phyloP scores from a whole-genome alignment of 2,797 vertebrate species.

The Crax fasciolata region DNA sequence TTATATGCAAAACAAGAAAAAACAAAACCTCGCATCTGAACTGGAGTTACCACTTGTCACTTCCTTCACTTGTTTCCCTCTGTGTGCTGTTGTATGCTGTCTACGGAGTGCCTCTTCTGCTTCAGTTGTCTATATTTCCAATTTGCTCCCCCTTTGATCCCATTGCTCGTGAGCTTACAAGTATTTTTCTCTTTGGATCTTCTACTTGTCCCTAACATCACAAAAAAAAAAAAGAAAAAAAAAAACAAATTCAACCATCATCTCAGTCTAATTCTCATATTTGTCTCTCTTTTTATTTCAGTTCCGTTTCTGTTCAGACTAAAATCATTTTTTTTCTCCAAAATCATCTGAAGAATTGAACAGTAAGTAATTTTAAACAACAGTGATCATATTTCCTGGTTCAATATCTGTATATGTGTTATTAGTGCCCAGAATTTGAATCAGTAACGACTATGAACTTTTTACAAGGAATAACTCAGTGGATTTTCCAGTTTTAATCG shows the following conservation, averaged over 20 bases:
- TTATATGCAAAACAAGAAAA: not conserved
- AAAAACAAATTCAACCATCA: not conserved
- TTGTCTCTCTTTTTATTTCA: not conserved
- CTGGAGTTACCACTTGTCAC: not conserved
- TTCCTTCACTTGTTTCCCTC: not conserved
- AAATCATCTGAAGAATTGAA: not conserved
- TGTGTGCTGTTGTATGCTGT: not conserved
- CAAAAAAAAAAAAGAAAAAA: not conserved
- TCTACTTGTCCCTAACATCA: not conserved
- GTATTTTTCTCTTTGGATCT: not conserved
- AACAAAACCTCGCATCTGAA: not conserved
- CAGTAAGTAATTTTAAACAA: not conserved
- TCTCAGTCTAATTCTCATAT: not conserved
- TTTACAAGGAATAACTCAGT: not conserved
- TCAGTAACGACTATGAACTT: not conserved
- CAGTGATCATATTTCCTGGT: not conserved
- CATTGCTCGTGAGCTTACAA: not conserved
- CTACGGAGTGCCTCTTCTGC: rapidly evolving
- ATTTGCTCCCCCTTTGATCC: not conserved
- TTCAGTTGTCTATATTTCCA: not conserved
- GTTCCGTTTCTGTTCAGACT: not conserved
- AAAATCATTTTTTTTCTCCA: not conserved
- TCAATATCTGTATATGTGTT: not conserved
- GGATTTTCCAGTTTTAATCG: not conserved
- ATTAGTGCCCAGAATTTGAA: not conserved